Percentiles rank a stretch among this genome's conserved stretches.
phyloP scores from a whole-genome alignment of 2,113 vertebrate genomes.

The Jaculus jaculus region DNA sequence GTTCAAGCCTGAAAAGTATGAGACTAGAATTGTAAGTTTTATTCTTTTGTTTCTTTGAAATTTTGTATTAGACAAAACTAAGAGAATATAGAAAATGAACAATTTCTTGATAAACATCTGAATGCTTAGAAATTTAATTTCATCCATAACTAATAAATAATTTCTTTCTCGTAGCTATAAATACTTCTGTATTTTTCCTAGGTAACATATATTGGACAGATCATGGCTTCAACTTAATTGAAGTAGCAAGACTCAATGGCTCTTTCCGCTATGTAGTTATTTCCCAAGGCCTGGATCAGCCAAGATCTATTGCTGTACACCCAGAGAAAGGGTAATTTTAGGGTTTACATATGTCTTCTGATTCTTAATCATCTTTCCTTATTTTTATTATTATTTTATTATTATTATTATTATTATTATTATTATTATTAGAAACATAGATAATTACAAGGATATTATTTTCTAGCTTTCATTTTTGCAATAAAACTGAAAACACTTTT shows the following conservation, averaged over 20 bases:
- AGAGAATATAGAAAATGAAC: not conserved
- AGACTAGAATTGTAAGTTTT: not conserved
- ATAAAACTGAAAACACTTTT: not conserved
- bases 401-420: not conserved
- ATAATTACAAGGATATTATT: not conserved
- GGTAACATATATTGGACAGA: constrained; percentile 99
- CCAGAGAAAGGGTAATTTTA: constrained; percentile 91
- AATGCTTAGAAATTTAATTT: constrained; percentile 34
- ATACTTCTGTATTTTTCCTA: constrained; percentile 78
- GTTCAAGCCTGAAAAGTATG: not conserved
- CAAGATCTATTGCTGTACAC: constrained; percentile 94
- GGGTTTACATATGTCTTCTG: constrained; percentile 34
- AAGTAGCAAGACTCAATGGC: constrained; percentile 95
- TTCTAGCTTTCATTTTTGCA: not conserved
- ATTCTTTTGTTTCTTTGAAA: not conserved
- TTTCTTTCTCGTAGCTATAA: constrained; percentile 13
- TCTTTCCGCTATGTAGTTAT: constrained; percentile 96
- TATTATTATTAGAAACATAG: not conserved
- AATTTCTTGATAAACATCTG: not conserved
- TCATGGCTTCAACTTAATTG: constrained; percentile 97
- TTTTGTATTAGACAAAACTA: not conserved
- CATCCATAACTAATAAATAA: not conserved
- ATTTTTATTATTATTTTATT: not conserved
- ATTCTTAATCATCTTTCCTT: constrained; percentile 1
- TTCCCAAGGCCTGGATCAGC: constrained; percentile 96